phyloP scores from a whole-genome alignment of 2,113 vertebrate species.

The Entelurus aequoreus region DNA sequence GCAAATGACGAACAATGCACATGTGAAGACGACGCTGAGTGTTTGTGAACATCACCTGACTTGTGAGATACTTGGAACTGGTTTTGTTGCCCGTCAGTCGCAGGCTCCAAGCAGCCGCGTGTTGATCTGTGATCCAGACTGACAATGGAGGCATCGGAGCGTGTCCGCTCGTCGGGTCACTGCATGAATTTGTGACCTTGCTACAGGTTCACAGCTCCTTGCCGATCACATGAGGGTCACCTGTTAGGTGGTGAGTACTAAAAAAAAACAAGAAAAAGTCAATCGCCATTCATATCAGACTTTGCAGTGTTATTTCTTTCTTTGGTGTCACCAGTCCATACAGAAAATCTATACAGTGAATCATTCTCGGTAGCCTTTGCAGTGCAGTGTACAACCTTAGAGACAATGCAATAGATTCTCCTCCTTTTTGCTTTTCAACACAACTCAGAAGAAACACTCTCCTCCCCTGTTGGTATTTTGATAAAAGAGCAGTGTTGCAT shows the following conservation, averaged over 20 bases:
- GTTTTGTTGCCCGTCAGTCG: slow-evolving; percentile 24
- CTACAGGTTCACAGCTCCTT: slow-evolving; percentile 49
- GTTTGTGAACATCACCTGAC: slow-evolving; percentile 27
- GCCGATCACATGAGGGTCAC: slow-evolving; percentile 32
- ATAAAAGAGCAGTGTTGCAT: slow-evolving; percentile 59
- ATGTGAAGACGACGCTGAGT: background rate
- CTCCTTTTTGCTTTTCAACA: slow-evolving; percentile 57
- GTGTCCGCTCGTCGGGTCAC: slow-evolving; percentile 54
- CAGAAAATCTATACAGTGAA: slow-evolving; percentile 59
- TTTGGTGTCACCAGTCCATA: slow-evolving; percentile 56
- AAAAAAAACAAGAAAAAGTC: slow-evolving; percentile 17
- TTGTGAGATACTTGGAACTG: background rate
- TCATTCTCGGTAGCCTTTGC: slow-evolving; percentile 61
- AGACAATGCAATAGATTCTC: slow-evolving; percentile 60
- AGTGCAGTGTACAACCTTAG: slow-evolving; percentile 65
- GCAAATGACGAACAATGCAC: background rate
- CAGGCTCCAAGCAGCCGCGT: slow-evolving; percentile 22
- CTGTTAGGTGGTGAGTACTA: slow-evolving; percentile 26
- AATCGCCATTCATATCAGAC: slow-evolving; percentile 54
- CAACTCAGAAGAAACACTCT: slow-evolving; percentile 52
- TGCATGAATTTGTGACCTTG: slow-evolving; percentile 65
- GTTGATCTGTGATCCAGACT: slow-evolving; percentile 58
- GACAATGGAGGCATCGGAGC: slow-evolving; percentile 58
- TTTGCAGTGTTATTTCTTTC: slow-evolving; percentile 62
- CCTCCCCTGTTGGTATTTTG: slow-evolving; percentile 60